These are phyloP conservation scores for Azemiops feae DNA, from an alignment of 2,113 vertebrate species.

Conservation along the genomic window DNA sequence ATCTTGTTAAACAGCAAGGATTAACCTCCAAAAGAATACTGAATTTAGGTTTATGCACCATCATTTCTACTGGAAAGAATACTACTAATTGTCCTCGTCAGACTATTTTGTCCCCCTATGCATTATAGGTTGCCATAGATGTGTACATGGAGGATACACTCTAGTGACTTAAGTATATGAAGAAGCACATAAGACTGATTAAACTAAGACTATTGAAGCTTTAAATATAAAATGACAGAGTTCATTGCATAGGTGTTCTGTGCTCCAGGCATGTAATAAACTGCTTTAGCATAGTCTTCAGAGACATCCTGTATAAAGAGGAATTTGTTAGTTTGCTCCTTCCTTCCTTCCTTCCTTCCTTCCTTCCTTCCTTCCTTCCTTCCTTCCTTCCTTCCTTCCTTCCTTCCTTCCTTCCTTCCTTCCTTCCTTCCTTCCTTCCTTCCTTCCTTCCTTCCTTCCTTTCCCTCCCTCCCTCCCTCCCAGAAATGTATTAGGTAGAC, in stretches of 20 bases:
- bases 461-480: neutral
- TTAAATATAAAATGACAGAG: neutral
- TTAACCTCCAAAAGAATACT: neutral
- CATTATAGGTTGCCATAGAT: neutral
- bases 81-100: neutral
- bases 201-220: neutral
- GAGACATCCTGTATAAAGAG: neutral
- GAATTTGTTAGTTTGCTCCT: neutral
- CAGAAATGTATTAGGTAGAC: neutral
- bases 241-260: neutral
- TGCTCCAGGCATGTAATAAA: neutral
- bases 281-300: neutral
- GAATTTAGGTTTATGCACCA: neutral
- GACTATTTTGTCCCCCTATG: neutral
- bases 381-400: neutral
- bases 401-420: no score
- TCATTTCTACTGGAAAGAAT: neutral
- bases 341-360: neutral
- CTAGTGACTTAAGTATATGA: neutral
- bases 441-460: no score
- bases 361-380: neutral
- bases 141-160: neutral
- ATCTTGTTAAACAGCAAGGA: neutral
- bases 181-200: neutral
- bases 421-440: no score